Base-by-base conservation (phyloP, 2,888 invertebrate species). In the Chrysodeixis includens region DNA sequence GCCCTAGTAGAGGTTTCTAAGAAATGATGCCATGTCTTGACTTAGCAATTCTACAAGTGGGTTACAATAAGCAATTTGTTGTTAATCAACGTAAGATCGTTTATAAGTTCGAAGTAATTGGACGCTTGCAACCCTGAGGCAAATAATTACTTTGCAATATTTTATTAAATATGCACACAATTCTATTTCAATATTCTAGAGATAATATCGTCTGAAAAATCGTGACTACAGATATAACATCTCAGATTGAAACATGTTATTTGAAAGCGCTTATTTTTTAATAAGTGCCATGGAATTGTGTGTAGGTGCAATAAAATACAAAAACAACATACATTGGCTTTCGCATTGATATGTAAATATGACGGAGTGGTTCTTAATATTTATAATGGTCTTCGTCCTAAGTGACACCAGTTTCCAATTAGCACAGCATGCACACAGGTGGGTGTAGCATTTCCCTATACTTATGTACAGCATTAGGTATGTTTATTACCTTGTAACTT, bases 71-170 rank as follows among this genome's bases (percentile, higher is more conserved):
- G 62, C 53, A 76, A 76, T 73, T 62, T 66, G 66, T 66, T 59
- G 54, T 58, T 64, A 66, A 67, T 71, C 68, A 63, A 57, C 58
- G 49, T 54, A 54, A n/a, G 8, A 63, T 55, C 53, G 56, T 70
- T n/a, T 64, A 65, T 73, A n/a, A 76, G 64, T 66, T 40, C 60
- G 57, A 69, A 63, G 62, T 62, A 60, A 59, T 73, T 18, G 46
- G 46, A 49, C 14, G 64, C 62, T 69, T 64, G 59, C 55, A 64
- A 70, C 44, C 59, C 64, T 62, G 71, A 63, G 67, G 22, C 30
- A 60, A 66, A 49, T 70, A 56, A 14, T 20, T 55, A 66, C 44
- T 56, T 69, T 49, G 14, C 56, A 14, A 52, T 53, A 49, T 20
- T 10, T 49, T 18, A 69, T 26, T 51, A 66, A 49, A 57, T 57